phyloP scores from a whole-genome alignment of 2,113 vertebrate species.

The Phasianus colchicus region DNA sequence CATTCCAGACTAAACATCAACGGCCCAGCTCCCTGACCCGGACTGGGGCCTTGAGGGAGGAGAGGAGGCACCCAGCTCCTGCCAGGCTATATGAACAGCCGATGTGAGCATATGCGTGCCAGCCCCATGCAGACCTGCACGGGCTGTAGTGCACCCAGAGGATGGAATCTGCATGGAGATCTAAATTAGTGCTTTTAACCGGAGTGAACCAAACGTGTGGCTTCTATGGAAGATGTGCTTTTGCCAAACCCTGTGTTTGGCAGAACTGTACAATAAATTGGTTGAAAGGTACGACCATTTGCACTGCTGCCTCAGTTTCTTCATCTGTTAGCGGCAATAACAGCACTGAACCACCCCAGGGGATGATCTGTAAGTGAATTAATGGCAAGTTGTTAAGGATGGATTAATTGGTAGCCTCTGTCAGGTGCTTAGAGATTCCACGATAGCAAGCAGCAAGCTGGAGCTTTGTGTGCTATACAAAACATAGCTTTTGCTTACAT shows the following conservation, averaged over 20 bases:
- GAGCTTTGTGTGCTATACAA: neutral
- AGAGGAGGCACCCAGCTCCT: neutral
- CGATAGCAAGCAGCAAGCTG: accelerated
- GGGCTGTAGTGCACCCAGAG: neutral
- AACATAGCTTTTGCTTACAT: accelerated
- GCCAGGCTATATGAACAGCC: neutral
- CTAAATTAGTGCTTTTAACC: neutral
- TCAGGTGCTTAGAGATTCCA: neutral
- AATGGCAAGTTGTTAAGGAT: neutral
- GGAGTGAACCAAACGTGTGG: neutral
- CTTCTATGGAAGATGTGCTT: neutral
- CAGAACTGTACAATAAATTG: neutral
- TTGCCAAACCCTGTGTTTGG: neutral
- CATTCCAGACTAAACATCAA: constrained; percentile 55
- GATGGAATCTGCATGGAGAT: neutral
- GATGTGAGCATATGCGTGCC: accelerated
- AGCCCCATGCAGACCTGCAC: accelerated
- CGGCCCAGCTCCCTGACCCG: neutral
- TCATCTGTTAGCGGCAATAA: neutral
- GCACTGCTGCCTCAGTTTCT: constrained; percentile 47
- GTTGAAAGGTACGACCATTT: neutral
- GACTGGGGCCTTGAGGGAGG: constrained; percentile 23
- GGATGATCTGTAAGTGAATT: neutral
- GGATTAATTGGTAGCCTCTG: constrained; percentile 16
- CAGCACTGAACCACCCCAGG: neutral